phyloP scores from a whole-genome alignment of 2,113 vertebrate species.

The Pachypanchax playfairii region DNA sequence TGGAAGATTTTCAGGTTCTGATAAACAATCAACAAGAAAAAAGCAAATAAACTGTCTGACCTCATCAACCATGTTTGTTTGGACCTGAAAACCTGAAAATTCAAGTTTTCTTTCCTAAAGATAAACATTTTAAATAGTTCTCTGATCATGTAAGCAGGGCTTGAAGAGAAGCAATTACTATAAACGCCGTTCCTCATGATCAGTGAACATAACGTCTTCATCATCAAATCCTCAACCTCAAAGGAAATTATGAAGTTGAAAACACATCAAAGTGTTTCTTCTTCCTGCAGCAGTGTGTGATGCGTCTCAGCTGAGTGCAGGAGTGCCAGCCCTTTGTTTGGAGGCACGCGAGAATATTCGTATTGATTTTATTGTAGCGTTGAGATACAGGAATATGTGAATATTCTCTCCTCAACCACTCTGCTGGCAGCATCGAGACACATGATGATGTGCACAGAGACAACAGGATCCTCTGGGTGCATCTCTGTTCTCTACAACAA shows the following conservation, averaged over 20 bases:
- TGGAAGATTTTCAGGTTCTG: slow-evolving; percentile 36
- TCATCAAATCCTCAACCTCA: slow-evolving; percentile 13
- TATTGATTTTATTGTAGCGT: slow-evolving; percentile 60
- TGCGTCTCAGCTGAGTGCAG: slow-evolving; percentile 12
- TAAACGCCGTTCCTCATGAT: slow-evolving; percentile 1
- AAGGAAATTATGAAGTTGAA: not conserved
- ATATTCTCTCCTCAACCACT: slow-evolving; percentile 28
- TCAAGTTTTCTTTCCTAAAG: slow-evolving; percentile 20
- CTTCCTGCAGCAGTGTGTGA: slow-evolving; percentile 2
- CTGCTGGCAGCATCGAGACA: slow-evolving; percentile 47
- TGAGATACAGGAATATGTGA: slow-evolving; percentile 62
- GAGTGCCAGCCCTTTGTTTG: slow-evolving; percentile 45
- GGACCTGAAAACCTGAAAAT: slow-evolving; percentile 22
- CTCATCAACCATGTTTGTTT: no score
- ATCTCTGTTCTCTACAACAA: slow-evolving; percentile 20
- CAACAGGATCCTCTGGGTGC: slow-evolving; percentile 30
- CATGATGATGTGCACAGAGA: slow-evolving; percentile 44
- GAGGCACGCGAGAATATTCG: slow-evolving; percentile 51
- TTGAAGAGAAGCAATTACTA: not conserved
- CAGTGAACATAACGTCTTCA: slow-evolving; percentile 9
- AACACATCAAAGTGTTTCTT: slow-evolving; percentile 17
- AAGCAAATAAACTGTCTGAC: no score
- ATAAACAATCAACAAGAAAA: slow-evolving; percentile 68
- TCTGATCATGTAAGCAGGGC: not conserved
- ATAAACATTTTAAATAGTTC: not conserved